Base-by-base conservation (phyloP, 2,888 invertebrate species). In the Caenorhabditis virilis region DNA sequence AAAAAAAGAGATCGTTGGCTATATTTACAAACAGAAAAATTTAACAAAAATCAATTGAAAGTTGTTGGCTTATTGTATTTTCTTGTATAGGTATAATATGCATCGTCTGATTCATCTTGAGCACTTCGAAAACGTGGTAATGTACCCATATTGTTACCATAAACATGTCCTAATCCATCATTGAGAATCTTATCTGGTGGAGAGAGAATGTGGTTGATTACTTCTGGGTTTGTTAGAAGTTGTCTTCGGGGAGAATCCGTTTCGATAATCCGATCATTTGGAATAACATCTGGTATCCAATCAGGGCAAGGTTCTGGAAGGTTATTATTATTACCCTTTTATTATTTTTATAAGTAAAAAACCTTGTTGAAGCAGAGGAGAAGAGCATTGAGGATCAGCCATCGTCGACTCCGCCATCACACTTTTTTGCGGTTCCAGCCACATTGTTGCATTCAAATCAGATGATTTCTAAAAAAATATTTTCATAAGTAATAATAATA, bases 41-140 rank as follows among this genome's bases (percentile, higher is more conserved):
- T 4, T 23, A 15, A 5, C n/a, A 20, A 58, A 33, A 58, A 53
- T 33, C 54, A 46, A 39, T 58, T 58, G 23, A 59, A 64, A 11
- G 64, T 64, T 22, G 56, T 60, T 27, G 55, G 49, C 18, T 58
- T 48, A 15, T 68, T 60, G 33, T 62, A 66, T 30, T 59, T 46
- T 46, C 69, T 39, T 15, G 72, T 72, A 45, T 76, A 79, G 11
- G 79, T 76, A 54, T 78, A 78, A 51, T 79, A 79, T n/a, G 78
- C 78, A 43, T 77, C 78, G 57, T 79, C 77, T 16, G 75, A 54
- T 43, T 77, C 74, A 38, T 79, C 78, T 42, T 78, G 77, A 30
- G 66, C 67, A 53, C 59, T 72, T 33, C 62, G 46, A 43, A 76
- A 53, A 42, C 75, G 58, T 33, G 67, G 63, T 20, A 75, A 57